Base-by-base conservation (phyloP, 2,888 invertebrate genomes). In the Eupithecia abbreviata region DNA sequence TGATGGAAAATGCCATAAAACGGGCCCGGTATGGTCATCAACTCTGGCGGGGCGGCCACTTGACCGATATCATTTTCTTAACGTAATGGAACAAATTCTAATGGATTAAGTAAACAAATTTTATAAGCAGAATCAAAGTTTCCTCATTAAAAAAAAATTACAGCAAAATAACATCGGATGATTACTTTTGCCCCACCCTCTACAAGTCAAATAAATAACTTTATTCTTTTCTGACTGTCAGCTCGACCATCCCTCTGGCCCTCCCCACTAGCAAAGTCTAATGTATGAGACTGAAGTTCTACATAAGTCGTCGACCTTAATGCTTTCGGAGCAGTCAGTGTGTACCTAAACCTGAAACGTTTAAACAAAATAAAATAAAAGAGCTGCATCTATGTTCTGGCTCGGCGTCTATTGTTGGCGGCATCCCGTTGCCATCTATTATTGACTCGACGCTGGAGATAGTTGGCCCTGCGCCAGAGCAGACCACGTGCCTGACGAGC, bases 361-460 rank as follows among this genome's bases (percentile, higher is more conserved):
- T 69, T 74, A 68, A 73, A 72, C 41, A 77, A 79, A 80, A 76
- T 75, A 77, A 80, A 71, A 62, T 18, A 62, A 75, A 75, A 71
- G 30, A 78, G 76, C 62, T 62, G 62, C 62, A 75, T 74, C 65
- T 69, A 45, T 69, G 74, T 79, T 78, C 72, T 73, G 71, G 78
- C 76, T 77, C 79, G 88, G 92, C 93, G 93, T 93, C 95, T 95
- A 95, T 95, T 95, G 94, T 95, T 95, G 93, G 95, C 94, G 92
- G 94, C 93, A 93, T 92, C 93, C 90, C 93, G 93, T 92, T 90
- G 91, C 91, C 91, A 88, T 93, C 95, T 95, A 95, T 95, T 94
- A 95, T 95, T 95, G 95, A 95, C 94, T 94, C 95, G 89, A 89
- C 89, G 93, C 93, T 95, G 94, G 95, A 95, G 94, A 94, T 93